Evolutionary conservation across 2,113 vertebrate species (phyloP).

Genomic region (Muntiacus muntjak): DNA sequence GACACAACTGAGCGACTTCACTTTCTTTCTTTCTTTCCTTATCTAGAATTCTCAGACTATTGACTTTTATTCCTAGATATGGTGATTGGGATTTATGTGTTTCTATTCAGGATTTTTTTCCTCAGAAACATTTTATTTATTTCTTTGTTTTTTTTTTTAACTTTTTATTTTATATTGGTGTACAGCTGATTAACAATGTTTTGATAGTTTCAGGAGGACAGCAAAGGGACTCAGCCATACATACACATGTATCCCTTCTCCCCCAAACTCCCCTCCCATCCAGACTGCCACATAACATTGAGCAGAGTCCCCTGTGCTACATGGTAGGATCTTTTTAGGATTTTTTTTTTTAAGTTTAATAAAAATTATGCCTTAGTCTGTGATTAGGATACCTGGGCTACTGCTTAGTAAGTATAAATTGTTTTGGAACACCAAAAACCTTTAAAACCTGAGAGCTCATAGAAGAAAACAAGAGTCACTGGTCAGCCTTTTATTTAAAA

Average conservation of each 20-base stretch:
- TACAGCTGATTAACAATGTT: not conserved
- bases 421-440: not conserved
- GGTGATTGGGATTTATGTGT: not conserved
- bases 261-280: not conserved
- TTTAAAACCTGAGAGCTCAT: not conserved
- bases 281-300: not conserved
- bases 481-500: not conserved
- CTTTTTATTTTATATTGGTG: not conserved
- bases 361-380: not conserved
- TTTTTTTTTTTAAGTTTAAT: not conserved
- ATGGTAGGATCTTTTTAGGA: not conserved
- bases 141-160: not conserved
- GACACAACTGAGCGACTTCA: accelerated
- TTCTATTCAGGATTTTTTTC: not conserved
- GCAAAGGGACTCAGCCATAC: not conserved
- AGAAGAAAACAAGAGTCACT: not conserved
- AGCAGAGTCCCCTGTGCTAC: not conserved
- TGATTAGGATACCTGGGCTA: not conserved
- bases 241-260: not conserved
- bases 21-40: not conserved
- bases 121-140: not conserved
- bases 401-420: not conserved
- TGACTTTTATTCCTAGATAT: not conserved
- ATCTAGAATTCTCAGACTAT: not conserved
- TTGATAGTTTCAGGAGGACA: not conserved